A percentile compares a stretch with the other conserved stretches of the same genome.
Evolutionary conservation across 2,113 vertebrate genomes (phyloP).

Genomic region (Grammomys surdaster): DNA sequence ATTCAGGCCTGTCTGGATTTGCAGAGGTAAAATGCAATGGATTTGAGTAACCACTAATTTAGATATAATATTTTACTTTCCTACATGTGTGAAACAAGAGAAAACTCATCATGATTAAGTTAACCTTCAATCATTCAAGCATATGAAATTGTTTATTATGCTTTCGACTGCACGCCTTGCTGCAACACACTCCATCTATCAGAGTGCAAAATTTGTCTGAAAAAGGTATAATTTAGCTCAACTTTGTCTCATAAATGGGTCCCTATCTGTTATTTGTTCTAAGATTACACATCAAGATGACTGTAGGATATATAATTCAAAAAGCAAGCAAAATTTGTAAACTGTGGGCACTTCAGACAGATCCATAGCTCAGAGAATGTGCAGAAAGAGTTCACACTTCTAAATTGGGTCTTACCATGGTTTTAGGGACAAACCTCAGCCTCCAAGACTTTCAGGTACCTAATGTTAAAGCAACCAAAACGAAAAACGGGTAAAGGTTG

Average conservation of each 20-base stretch:
- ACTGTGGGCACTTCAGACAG: neutral
- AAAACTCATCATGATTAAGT: neutral
- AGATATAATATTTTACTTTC: conserved; percentile 42
- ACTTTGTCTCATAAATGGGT: neutral
- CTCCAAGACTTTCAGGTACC: neutral
- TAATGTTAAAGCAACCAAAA: neutral
- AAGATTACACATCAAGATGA: neutral
- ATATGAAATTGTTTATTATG: neutral
- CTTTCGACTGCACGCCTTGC: neutral
- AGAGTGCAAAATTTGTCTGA: neutral
- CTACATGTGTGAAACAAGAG: neutral
- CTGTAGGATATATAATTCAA: neutral
- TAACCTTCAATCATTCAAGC: neutral
- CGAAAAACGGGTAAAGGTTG: neutral
- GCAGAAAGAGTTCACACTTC: neutral
- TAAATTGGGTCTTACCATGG: neutral
- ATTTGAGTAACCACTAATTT: neutral
- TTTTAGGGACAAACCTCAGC: neutral
- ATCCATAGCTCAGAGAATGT: neutral
- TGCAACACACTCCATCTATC: neutral
- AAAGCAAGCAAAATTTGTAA: neutral
- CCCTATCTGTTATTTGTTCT: neutral
- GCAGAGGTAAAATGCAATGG: neutral
- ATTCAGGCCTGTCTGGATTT: neutral
- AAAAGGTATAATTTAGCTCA: neutral